A percentile compares a stretch with the other conserved stretches of the same genome.
These are phyloP conservation scores for Ploceus nigricollis DNA, from an alignment of 2,113 vertebrate species.

Conservation along the genomic window DNA sequence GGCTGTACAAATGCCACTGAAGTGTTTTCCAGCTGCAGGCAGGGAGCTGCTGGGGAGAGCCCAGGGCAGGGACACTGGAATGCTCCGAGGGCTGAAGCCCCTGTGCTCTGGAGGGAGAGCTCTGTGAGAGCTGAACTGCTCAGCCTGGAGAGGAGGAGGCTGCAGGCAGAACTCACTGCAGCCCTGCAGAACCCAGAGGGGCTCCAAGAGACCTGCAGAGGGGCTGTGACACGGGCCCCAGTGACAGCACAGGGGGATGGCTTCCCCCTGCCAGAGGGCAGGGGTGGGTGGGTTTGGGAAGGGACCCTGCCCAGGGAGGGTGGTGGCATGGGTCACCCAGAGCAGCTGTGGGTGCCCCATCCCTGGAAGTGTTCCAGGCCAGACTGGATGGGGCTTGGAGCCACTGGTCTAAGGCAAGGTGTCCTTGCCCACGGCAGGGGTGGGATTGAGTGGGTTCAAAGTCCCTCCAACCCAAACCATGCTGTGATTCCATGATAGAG, in stretches of 20 bases:
- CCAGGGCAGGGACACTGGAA: not conserved
- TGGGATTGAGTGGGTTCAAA: not conserved
- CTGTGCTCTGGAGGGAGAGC: not conserved
- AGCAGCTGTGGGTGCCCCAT: not conserved
- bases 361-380: not conserved
- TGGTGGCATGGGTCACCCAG: not conserved
- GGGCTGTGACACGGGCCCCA: not conserved
- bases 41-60: not conserved
- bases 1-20: not conserved
- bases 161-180: not conserved
- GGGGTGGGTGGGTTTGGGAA: not conserved
- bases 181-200: not conserved
- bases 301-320: not conserved
- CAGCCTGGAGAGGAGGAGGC: not conserved
- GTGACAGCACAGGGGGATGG: not conserved
- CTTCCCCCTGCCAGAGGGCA: not conserved
- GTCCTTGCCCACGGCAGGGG: not conserved
- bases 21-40: not conserved
- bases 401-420: not conserved
- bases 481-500: not conserved
- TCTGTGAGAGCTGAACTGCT: not conserved
- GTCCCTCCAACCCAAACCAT: not conserved
- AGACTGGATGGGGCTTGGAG: not conserved
- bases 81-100: fast-evolving
- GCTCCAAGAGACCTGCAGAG: not conserved